These are phyloP conservation scores for Oryzias sinensis DNA, from an alignment of 2,797 vertebrate genomes.

Conservation along the genomic window DNA sequence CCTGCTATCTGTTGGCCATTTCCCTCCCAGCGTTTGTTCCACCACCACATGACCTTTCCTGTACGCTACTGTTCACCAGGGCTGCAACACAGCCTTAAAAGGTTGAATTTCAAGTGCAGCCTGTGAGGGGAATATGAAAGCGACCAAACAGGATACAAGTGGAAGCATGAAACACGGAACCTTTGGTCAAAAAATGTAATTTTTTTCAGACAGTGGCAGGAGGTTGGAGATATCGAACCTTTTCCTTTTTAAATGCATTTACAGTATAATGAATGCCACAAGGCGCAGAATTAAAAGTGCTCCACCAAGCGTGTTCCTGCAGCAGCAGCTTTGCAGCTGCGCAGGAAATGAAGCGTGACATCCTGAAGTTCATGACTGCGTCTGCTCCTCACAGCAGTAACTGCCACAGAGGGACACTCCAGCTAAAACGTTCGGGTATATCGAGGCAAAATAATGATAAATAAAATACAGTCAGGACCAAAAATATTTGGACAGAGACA, in stretches of 20 bases:
- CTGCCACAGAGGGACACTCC: not conserved
- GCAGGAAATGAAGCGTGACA: conserved; percentile 55
- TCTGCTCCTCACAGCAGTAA: conserved; percentile 35
- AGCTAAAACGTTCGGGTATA: not conserved
- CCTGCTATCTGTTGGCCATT: conserved; percentile 48
- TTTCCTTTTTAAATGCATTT: too few species aligned
- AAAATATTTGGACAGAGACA: too few species aligned
- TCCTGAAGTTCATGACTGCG: conserved; percentile 23
- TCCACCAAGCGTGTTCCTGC: not conserved
- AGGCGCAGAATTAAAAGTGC: too few species aligned
- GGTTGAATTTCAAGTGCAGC: conserved; percentile 21
- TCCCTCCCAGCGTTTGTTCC: not conserved
- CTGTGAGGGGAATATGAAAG: conserved; percentile 7
- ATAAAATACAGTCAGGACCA: too few species aligned
- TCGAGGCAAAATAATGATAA: not conserved
- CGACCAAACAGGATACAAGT: too few species aligned
- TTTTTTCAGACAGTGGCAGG: too few species aligned
- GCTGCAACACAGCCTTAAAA: conserved; percentile 7
- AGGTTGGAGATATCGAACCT: too few species aligned
- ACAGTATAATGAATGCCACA: too few species aligned
- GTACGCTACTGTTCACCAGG: not conserved
- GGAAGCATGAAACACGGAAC: too few species aligned
- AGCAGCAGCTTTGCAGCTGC: conserved; percentile 44
- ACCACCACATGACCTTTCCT: not conserved
- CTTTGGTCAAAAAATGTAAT: too few species aligned